Evolutionary conservation across 2,113 vertebrate species (phyloP).

Genomic region (Crotalus helleri): DNA sequence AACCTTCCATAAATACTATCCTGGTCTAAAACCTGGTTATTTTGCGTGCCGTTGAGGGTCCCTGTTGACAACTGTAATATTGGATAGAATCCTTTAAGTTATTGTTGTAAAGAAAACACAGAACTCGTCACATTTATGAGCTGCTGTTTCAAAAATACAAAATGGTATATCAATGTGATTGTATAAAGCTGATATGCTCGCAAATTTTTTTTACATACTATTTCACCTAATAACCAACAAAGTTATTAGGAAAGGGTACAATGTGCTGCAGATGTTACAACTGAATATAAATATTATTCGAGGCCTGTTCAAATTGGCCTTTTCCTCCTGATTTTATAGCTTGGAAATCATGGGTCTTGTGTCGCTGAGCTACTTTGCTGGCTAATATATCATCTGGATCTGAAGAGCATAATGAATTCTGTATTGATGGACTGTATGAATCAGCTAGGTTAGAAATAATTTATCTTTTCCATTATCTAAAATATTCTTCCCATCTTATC

Average conservation of each 20-base stretch:
- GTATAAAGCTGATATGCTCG: background rate
- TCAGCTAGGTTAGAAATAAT: slow-evolving; percentile 75
- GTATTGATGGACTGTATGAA: slow-evolving; percentile 68
- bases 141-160: slow-evolving; percentile 21
- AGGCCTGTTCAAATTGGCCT: slow-evolving; percentile 80
- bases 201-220: slow-evolving; percentile 37
- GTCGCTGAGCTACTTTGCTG: slow-evolving; percentile 80
- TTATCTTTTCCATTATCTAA: slow-evolving; percentile 86
- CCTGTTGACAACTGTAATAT: too few relatives aligned
- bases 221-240: slow-evolving; percentile 9
- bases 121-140: background rate
- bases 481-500: slow-evolving; percentile 80
- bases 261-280: slow-evolving; percentile 70
- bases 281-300: slow-evolving; percentile 81
- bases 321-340: slow-evolving; percentile 77
- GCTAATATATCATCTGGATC: slow-evolving; percentile 81
- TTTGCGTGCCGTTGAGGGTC: background rate
- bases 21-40: background rate
- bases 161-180: slow-evolving; percentile 2
- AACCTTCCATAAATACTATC: background rate
- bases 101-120: background rate
- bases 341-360: slow-evolving; percentile 71
- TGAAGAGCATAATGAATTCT: slow-evolving; percentile 84
- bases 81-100: background rate
- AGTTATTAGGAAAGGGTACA: slow-evolving; percentile 75